Percentiles rank a stretch among this genome's conserved stretches.
phyloP scores from a whole-genome alignment of 2,797 vertebrate species.

The Enteromius viviparus region DNA sequence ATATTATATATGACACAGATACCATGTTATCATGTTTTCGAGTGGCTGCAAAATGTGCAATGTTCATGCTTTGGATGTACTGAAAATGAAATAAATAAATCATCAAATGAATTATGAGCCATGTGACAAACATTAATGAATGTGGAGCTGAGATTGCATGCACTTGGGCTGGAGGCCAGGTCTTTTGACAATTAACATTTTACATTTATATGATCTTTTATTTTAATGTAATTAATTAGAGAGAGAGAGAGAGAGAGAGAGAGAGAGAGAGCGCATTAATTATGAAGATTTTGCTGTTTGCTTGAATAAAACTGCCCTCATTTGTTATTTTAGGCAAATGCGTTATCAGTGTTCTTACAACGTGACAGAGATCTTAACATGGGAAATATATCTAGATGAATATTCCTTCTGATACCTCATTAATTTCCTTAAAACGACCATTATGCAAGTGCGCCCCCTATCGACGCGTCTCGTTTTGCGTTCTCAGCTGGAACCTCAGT shows the following conservation, averaged over 20 bases:
- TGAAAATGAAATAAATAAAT: background rate
- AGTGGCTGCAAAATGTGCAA: background rate
- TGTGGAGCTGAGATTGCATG: background rate
- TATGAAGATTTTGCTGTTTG: background rate
- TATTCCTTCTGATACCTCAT: slow-evolving; percentile 75
- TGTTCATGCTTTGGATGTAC: background rate
- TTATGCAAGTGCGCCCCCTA: slow-evolving; percentile 80
- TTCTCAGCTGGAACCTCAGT: slow-evolving; percentile 38
- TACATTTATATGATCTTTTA: slow-evolving; percentile 12
- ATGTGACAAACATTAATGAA: slow-evolving; percentile 17
- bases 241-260: slow-evolving; percentile 34
- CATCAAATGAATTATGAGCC: background rate
- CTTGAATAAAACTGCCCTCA: slow-evolving; percentile 16
- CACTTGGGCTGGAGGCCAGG: background rate
- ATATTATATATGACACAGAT: background rate
- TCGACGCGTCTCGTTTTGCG: slow-evolving; percentile 52
- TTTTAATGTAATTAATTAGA: slow-evolving; percentile 15
- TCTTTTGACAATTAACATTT: background rate
- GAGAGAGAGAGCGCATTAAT: background rate
- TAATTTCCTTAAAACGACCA: slow-evolving; percentile 64
- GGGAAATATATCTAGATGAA: slow-evolving; percentile 61
- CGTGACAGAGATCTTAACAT: slow-evolving; percentile 73
- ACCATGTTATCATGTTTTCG: background rate
- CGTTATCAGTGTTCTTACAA: slow-evolving; percentile 71
- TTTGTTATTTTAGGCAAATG: slow-evolving; percentile 48